Percentiles rank a stretch among this genome's conserved stretches.
Conservation (phyloP, 1,140 invertebrate genomes). For the Trachelipus rathkii region DNA sequence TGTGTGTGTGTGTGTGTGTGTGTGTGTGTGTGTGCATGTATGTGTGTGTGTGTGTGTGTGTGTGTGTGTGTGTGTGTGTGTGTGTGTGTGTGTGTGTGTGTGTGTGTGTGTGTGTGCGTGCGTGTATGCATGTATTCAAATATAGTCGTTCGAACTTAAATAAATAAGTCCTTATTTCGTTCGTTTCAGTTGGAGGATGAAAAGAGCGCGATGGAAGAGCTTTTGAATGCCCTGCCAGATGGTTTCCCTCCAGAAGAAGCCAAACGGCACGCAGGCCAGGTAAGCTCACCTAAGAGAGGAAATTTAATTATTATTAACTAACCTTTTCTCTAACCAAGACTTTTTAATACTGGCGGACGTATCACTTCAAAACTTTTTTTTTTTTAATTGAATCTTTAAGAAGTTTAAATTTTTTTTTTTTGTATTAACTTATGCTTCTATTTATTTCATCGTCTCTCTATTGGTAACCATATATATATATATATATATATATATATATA, state of each 20-base stretch:
- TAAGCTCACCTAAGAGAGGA: neutral
- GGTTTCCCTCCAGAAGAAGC: neutral
- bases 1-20: neutral
- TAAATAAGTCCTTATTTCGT: neutral
- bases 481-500: too few relatives aligned
- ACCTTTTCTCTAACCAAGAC: neutral
- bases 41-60: neutral
- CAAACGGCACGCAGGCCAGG: neutral
- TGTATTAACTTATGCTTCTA: neutral
- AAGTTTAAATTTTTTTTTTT: neutral
- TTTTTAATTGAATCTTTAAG: neutral
- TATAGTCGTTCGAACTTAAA: neutral
- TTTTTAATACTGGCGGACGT: too few relatives aligned
- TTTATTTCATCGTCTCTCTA: neutral
- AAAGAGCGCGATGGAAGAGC: neutral
- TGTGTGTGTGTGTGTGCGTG: neutral
- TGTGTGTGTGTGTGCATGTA: neutral
- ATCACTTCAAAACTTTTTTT: neutral
- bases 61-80: neutral
- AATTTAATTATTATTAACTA: conserved; percentile 4
- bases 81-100: neutral
- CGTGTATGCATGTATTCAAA: neutral
- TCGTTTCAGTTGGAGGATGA: neutral
- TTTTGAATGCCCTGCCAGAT: neutral
- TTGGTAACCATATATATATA: too few relatives aligned